phyloP scores from a whole-genome alignment of 2,113 vertebrate species.

The Daboia siamensis region DNA sequence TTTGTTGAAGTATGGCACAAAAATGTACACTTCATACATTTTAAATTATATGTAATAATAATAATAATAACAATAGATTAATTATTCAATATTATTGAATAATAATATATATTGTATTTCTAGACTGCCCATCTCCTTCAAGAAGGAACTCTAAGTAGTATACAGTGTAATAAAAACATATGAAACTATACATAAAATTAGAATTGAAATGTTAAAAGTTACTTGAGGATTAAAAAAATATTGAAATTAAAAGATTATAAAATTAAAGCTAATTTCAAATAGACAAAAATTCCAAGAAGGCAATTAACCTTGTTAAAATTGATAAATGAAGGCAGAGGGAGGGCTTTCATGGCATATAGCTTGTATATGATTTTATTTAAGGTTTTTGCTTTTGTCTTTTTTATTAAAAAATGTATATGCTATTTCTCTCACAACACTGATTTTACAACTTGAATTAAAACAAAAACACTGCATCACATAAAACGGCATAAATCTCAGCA shows the following conservation, averaged over 20 bases:
- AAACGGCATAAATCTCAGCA: neutral
- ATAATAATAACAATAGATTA: too few species aligned
- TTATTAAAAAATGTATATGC: neutral
- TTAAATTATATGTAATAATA: neutral
- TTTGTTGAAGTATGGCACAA: neutral
- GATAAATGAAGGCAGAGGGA: neutral
- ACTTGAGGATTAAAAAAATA: neutral
- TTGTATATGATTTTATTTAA: neutral
- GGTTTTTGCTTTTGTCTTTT: neutral
- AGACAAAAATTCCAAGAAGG: neutral
- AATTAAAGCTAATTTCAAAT: neutral
- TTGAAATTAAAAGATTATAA: neutral
- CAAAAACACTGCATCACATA: neutral
- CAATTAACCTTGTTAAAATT: neutral
- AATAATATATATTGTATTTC: neutral
- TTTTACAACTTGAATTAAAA: neutral
- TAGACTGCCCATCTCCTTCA: neutral
- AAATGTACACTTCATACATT: neutral
- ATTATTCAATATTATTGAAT: neutral
- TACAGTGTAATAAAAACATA: neutral
- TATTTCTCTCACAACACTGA: neutral
- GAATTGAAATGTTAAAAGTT: neutral
- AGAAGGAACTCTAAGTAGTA: neutral
- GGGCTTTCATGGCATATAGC: neutral
- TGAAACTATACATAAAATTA: neutral